Base-by-base conservation (phyloP, 2,797 vertebrate species). In the Aeoliscus strigatus region DNA sequence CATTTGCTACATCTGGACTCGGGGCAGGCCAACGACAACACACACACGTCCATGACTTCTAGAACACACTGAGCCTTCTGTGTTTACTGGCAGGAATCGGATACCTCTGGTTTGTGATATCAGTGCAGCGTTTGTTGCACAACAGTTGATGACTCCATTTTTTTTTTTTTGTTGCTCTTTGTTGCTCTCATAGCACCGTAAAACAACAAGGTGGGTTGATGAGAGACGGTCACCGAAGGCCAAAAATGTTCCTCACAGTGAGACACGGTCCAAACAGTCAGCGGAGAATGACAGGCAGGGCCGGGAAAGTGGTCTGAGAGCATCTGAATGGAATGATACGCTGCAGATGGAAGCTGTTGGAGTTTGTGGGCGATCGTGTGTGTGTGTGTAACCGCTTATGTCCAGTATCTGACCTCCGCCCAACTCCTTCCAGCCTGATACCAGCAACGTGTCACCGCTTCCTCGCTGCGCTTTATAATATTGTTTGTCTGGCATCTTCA, bases 401-500 rank as follows among this genome's bases (percentile, higher is more conserved):
- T 21, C 3, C 35, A 25, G 13, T n/a, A n/a, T n/a, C n/a, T n/a
- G 27, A 55, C 55, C 23, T 49, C 40, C 48, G 2, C 43, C 46
- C n/a, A n/a, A n/a, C n/a, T 53, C 47, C 38, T 21, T 24, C 49
- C 66, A 24, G 28, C 30, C 53, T 34, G 31, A 39, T 46, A 51
- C 55, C 17, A 8, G 49, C n/a, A 57, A 37, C 7, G 42, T 59
- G 52, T 53, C 53, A 61, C 66, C 61, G 55, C 52, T 58, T 77
- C 64, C 42, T 57, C 39, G 1, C 45, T 32, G 48, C 60, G 51
- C 67, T 73, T 77, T 57, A 73, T 60, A 51, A 56, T 61, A 60
- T 46, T 77, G 72, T 69, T 67, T 66, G 76, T 73, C 70, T 80
- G 75, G 70, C 66, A 75, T 62, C 16, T 16, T 51, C 53, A 40